Evolutionary conservation across 1,140 invertebrate genomes (phyloP), one percentile per base, ranked within the genome.

Genomic region (Drosophila prosaltans): DNA sequence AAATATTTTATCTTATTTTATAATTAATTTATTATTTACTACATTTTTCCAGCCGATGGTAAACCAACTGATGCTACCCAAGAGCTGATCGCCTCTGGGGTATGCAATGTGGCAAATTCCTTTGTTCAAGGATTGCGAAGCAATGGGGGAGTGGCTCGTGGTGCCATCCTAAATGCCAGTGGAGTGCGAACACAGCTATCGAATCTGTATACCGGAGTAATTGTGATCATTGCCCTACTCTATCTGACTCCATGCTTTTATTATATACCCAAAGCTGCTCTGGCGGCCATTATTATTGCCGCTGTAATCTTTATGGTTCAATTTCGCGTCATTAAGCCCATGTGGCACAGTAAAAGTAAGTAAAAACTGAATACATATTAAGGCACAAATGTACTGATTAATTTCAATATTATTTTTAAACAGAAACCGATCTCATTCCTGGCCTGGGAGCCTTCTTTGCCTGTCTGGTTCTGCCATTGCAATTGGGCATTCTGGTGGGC

Each of bases 401-500:
- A 10, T 24, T 5, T 16, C 39, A 16, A 16, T 30, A 5, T 5
- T 36, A 3, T 7, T 36, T 1, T 41, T 11, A 2, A 41, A 36
- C n/a, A 98, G 97, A 97, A 93, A 94, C 96, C 78, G 97, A 98
- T 91, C 93, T 98, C 64, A 94, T 98, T 67, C 96, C 97, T 5
- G 96, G 96, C 3, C 79, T 97, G 40, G 94, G 95, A 3, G 97
- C 97, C 2, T 98, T 98, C 85, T 92, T 98, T 26, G 94, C 96
- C 55, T 98, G 97, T 77, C 93, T 98, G 57, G 94, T 96, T 2
- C 91, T 98, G 72, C 96, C 96, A 55, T 93, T 98, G 60, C 97
- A 99, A 94, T 95, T 97, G 92, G 98, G 98, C 59, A 98, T 99
- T 90, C 93, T 98, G 5, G 95, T 96, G 75, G 98, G 98, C 28